A percentile compares a stretch with the other conserved stretches of the same genome.
Evolutionary conservation across 2,113 vertebrate species (phyloP).

Genomic region (Ammodytes dubius): DNA sequence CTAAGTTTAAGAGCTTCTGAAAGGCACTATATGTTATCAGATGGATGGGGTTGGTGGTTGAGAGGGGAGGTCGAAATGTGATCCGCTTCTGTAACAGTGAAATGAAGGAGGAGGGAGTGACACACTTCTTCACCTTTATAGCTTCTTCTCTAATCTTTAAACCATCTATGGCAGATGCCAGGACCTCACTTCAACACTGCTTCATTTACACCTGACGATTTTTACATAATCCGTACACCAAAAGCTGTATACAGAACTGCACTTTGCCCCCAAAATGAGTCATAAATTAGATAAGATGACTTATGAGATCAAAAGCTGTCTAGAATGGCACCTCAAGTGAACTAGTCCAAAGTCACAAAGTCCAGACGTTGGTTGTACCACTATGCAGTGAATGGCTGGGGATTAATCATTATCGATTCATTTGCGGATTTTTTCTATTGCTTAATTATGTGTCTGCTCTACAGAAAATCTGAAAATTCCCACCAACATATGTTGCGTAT

Average conservation of each 20-base stretch:
- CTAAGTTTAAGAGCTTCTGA: constrained; percentile 74
- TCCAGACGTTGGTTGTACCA: not conserved
- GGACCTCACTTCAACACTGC: constrained; percentile 37
- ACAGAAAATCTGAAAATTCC: not conserved
- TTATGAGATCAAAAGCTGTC: not conserved
- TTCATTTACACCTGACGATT: constrained; percentile 13
- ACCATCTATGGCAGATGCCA: constrained; percentile 37
- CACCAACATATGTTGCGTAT: not conserved
- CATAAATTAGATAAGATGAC: not conserved
- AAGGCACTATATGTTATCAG: constrained; percentile 73
- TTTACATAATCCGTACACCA: not conserved
- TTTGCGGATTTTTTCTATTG: not conserved
- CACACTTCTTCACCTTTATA: constrained; percentile 43
- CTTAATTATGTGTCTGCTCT: not conserved
- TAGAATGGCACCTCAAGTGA: not conserved
- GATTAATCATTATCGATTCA: not conserved
- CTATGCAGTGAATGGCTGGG: not conserved
- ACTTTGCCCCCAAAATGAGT: not conserved
- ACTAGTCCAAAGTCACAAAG: constrained; percentile 1
- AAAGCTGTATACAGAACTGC: not conserved
- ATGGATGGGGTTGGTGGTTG: constrained; percentile 63
- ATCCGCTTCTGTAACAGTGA: constrained; percentile 50
- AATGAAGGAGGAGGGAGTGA: constrained; percentile 21
- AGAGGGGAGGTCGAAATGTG: constrained; percentile 51
- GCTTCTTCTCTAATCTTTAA: constrained; percentile 40